Evolutionary conservation across 2,888 invertebrate species (phyloP).

Genomic region (Diogma glabrata): DNA sequence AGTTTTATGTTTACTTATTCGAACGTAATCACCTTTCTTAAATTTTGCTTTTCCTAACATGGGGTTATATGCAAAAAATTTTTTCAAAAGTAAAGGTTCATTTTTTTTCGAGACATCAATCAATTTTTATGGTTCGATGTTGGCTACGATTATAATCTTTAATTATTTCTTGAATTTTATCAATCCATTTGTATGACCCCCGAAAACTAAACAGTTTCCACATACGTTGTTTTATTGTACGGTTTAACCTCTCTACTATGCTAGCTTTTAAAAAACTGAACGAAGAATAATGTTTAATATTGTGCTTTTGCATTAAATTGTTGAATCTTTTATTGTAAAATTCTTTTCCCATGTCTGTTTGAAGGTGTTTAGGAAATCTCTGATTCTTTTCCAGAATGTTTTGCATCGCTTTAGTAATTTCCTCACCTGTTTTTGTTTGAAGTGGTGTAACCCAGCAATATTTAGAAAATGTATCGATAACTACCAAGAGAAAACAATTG

Average conservation of each 20-base stretch:
- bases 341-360: background rate
- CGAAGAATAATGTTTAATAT: background rate
- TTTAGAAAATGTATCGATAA: background rate
- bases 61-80: constrained; percentile 21
- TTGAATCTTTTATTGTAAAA: background rate
- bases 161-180: background rate
- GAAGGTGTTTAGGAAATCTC: background rate
- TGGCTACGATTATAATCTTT: constrained; percentile 17
- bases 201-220: background rate
- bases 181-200: background rate
- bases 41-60: too few species aligned
- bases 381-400: background rate
- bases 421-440: background rate
- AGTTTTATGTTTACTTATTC: constrained; percentile 25
- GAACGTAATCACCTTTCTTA: constrained; percentile 26
- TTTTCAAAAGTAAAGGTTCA: constrained; percentile 19
- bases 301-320: background rate
- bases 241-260: background rate
- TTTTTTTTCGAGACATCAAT: constrained; percentile 26
- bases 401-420: background rate
- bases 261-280: background rate
- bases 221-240: background rate
- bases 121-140: constrained; percentile 27
- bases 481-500: background rate
- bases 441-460: background rate